A percentile compares a stretch with the other conserved stretches of the same genome.
phyloP scores from a whole-genome alignment of 2,888 invertebrate species.

The Drosophila silvestris region DNA sequence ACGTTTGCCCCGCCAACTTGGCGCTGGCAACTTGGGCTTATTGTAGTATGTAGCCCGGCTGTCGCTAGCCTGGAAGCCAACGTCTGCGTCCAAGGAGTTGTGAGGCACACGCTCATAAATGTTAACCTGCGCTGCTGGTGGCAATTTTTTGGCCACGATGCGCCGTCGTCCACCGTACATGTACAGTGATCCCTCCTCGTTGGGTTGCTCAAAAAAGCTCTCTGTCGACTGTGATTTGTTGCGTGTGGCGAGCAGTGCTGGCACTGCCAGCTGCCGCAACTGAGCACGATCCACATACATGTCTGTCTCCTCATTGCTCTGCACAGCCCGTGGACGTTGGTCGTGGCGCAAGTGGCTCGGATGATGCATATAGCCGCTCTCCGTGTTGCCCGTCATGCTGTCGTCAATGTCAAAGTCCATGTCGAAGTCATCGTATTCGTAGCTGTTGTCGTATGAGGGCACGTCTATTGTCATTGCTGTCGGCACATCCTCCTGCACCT shows the following conservation, averaged over 20 bases:
- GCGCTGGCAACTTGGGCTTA: constrained; percentile 75
- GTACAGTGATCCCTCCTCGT: constrained; percentile 82
- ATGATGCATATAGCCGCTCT: constrained; percentile 32
- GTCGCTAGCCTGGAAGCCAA: constrained; percentile 19
- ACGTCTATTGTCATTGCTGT: constrained; percentile 40
- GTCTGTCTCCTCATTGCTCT: constrained; percentile 46
- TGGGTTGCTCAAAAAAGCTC: constrained; percentile 84
- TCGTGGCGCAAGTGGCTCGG: constrained; percentile 31
- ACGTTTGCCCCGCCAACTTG: constrained; percentile 75
- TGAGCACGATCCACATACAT: constrained; percentile 69
- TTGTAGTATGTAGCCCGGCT: constrained; percentile 45
- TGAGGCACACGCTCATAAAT: constrained; percentile 82
- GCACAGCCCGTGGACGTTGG: constrained; percentile 28
- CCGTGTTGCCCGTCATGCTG: constrained; percentile 24
- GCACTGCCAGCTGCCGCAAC: constrained; percentile 61
- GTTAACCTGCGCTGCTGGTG: constrained; percentile 62
- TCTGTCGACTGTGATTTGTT: constrained; percentile 84
- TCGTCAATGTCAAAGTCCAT: constrained; percentile 76
- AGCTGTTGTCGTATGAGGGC: constrained; percentile 57
- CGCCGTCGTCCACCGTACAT: constrained; percentile 82
- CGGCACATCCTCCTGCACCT: constrained; percentile 60
- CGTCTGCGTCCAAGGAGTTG: constrained; percentile 58
- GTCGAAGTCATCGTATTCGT: constrained; percentile 76
- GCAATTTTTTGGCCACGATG: constrained; percentile 70
- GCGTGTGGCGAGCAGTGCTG: constrained; percentile 62